Conservation (phyloP, 2,113 vertebrate genomes). For the Scatophagus argus region DNA sequence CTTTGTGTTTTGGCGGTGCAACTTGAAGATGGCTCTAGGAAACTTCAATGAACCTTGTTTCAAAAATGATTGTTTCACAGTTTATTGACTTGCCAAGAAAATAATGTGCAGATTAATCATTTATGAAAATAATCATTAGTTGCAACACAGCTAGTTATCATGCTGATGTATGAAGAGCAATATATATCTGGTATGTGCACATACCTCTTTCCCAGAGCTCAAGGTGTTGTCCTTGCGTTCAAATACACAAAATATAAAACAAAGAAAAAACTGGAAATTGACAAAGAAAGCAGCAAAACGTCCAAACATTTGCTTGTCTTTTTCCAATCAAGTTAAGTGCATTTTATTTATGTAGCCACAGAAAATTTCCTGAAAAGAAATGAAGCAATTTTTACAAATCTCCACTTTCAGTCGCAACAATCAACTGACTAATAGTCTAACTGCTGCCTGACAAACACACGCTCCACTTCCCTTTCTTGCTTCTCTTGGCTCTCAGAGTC, state of each 20-base stretch:
- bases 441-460: not conserved
- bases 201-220: not conserved
- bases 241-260: not conserved
- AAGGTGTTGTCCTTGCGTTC: not conserved
- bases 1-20: not conserved
- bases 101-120: not conserved
- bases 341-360: not conserved
- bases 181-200: not conserved
- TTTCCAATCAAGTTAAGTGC: not conserved
- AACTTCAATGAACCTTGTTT: not conserved
- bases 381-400: not conserved
- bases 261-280: not conserved
- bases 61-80: not conserved
- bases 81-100: not conserved
- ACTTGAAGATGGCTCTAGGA: not conserved
- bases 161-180: not conserved
- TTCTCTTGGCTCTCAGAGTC: constrained; percentile 10
- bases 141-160: not conserved
- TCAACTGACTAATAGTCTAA: not conserved
- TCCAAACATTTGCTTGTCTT: no score
- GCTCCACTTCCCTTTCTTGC: not conserved
- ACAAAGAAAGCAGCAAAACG: not conserved
- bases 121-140: not conserved
- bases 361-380: not conserved
- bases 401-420: not conserved